A percentile compares a stretch with the other conserved stretches of the same genome.
phyloP scores from a whole-genome alignment of 2,888 invertebrate species.

The Andricus quercusramuli region DNA sequence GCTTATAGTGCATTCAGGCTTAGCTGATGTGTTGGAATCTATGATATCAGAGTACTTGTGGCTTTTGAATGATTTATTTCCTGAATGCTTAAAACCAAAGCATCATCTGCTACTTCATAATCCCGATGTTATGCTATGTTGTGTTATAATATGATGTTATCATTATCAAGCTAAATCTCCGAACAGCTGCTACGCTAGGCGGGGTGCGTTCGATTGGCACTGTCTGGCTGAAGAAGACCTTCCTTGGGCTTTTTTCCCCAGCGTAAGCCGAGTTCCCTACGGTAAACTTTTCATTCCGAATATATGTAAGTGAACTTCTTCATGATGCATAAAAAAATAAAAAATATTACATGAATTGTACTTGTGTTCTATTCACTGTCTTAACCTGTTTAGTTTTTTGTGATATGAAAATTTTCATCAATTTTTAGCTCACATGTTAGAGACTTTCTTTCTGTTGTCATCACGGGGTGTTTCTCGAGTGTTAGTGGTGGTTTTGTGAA shows the following conservation, averaged over 20 bases:
- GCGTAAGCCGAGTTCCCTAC: slow-evolving; percentile 23
- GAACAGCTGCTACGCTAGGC: slow-evolving; percentile 2
- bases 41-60: slow-evolving; percentile 51
- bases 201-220: slow-evolving; percentile 27
- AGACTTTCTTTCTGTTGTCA: too few relatives aligned
- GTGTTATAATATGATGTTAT: background rate
- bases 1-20: slow-evolving; percentile 43
- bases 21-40: slow-evolving; percentile 44
- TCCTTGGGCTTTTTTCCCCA: slow-evolving; percentile 18
- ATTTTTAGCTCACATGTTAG: too few relatives aligned
- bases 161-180: slow-evolving; percentile 46
- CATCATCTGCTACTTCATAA: too few relatives aligned
- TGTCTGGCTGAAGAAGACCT: slow-evolving; percentile 39
- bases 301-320: too few relatives aligned
- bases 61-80: slow-evolving; percentile 49
- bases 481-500: too few relatives aligned
- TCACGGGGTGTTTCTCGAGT: too few relatives aligned
- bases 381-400: too few relatives aligned
- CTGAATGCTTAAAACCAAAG: slow-evolving; percentile 43
- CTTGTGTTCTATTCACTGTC: too few relatives aligned
- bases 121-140: too few relatives aligned
- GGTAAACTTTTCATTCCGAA: slow-evolving; percentile 40
- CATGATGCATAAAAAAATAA: too few relatives aligned
- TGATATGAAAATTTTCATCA: too few relatives aligned
- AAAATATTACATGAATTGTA: too few relatives aligned